Base-by-base conservation (phyloP, 2,888 invertebrate genomes). In the Cephus spinipes region DNA sequence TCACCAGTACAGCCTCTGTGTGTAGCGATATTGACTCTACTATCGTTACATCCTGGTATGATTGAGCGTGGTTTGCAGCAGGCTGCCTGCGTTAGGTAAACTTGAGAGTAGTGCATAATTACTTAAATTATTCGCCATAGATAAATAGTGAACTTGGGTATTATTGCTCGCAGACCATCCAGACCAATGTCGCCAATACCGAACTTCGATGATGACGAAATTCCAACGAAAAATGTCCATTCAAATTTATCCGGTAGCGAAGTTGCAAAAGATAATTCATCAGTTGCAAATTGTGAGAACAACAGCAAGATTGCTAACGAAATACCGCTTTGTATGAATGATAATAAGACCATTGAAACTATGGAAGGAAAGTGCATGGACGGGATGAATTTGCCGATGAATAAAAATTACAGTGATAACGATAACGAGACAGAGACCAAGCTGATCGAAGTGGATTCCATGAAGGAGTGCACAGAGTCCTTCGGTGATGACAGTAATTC, bases 1-100 rank as follows among this genome's bases (percentile, higher is more conserved):
- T 96, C 98, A 32, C 98, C 99, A 2, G 99, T 98, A 2, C 96
- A 97, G 80, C 95, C 96, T 11, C 93, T 99, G 83, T 98, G 98
- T 85, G 95, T 96, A 11, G 94, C 96, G 9, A 94, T 99, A 85
- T 92, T 99, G 77, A 96, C 98, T 11, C 93, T 99, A 75, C 93
- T 98, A 0, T 99, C 99, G 1, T 92, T 99, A 68, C 95, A 98
- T 92, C 99, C 99, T 76, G 96, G 95, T 73, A 95, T 98, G 93
- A 93, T 98, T 83, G 97, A 98, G 89, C 94, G 94, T 88, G 98
- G 98, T 2, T 93, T 98, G 71, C 92, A 94, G 81, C 95, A 96
- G 89, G 95, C 97, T 75, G 97, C 98, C 68, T 97, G 96, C 92
- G 95, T 96, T 86, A 94, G 94, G 95, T 96, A 92, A 91, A 6